Conservation (phyloP, 2,797 vertebrate genomes). For the Cryptoprocta ferox region DNA sequence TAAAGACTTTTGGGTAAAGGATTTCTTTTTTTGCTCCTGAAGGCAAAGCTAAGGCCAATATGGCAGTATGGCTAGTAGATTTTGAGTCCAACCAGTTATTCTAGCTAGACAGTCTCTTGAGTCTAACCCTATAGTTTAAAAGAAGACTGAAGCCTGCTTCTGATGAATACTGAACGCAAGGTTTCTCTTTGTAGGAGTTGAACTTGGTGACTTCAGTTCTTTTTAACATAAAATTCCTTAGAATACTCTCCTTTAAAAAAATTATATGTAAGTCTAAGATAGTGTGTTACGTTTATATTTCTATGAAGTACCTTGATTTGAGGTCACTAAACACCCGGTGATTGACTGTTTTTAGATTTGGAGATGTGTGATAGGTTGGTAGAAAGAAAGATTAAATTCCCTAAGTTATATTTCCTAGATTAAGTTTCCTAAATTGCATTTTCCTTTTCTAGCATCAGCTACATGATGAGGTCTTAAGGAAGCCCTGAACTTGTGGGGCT, state of each 20-base stretch:
- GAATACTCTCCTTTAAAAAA: not conserved
- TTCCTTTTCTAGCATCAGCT: constrained; percentile 40
- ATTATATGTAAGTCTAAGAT: not conserved
- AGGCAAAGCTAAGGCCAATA: not conserved
- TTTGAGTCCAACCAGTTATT: not conserved
- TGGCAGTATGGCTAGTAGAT: not conserved
- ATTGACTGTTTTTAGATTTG: constrained; percentile 53
- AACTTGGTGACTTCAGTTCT: not conserved
- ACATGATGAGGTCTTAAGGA: not conserved
- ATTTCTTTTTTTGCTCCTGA: not conserved
- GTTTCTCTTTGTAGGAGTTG: constrained; percentile 37
- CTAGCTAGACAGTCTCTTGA: not conserved
- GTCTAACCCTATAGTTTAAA: not conserved
- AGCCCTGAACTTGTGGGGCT: not conserved
- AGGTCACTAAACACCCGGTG: not conserved
- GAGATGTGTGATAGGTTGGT: not conserved
- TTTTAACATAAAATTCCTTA: constrained; percentile 26
- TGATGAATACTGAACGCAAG: not conserved
- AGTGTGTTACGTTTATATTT: constrained; percentile 53
- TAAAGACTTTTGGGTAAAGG: not conserved
- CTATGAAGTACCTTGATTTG: not conserved
- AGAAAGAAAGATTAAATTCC: constrained; percentile 43
- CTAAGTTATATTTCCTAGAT: constrained; percentile 8
- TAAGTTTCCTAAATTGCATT: not conserved
- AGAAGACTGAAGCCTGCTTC: not conserved